phyloP scores from a whole-genome alignment of 1,140 invertebrate species.

The Euura lappo region DNA sequence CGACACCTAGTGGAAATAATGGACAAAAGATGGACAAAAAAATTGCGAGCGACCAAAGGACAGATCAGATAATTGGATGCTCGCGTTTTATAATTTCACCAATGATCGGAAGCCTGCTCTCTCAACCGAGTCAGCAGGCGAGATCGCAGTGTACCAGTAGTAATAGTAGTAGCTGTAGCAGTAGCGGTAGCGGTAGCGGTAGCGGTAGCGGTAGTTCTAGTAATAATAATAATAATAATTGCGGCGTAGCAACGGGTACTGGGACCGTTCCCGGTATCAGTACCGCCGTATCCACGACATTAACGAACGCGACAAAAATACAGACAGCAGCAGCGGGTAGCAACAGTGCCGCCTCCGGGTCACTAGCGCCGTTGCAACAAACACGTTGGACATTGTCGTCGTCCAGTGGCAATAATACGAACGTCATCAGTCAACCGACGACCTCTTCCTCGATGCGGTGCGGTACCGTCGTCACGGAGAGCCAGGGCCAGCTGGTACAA shows the following conservation, averaged over 20 bases:
- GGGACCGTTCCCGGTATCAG: background rate
- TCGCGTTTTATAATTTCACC: conserved; percentile 49
- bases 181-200: background rate
- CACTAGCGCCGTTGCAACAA: background rate
- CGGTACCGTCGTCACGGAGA: conserved; percentile 31
- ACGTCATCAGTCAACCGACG: conserved; percentile 12
- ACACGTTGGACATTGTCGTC: background rate
- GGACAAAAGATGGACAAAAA: conserved; percentile 31
- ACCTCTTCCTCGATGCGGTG: conserved; percentile 30
- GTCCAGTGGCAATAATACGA: conserved; percentile 10
- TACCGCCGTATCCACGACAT: conserved; percentile 16
- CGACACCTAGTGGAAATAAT: conserved; percentile 11
- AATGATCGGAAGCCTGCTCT: conserved; percentile 38
- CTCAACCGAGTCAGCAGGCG: conserved; percentile 35
- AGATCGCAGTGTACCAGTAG: conserved; percentile 51
- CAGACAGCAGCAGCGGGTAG: too few species aligned
- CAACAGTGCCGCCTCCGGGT: background rate
- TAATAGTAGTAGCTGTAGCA: conserved; percentile 41
- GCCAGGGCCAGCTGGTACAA: conserved; percentile 13
- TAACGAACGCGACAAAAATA: conserved; percentile 9
- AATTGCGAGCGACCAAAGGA: conserved; percentile 38
- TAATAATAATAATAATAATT: conserved; percentile 5
- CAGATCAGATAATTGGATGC: conserved; percentile 48
- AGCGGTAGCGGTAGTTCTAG: background rate
- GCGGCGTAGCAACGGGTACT: background rate